Evolutionary conservation across 2,888 invertebrate genomes (phyloP).

Genomic region (Amphipyra tragopoginis): DNA sequence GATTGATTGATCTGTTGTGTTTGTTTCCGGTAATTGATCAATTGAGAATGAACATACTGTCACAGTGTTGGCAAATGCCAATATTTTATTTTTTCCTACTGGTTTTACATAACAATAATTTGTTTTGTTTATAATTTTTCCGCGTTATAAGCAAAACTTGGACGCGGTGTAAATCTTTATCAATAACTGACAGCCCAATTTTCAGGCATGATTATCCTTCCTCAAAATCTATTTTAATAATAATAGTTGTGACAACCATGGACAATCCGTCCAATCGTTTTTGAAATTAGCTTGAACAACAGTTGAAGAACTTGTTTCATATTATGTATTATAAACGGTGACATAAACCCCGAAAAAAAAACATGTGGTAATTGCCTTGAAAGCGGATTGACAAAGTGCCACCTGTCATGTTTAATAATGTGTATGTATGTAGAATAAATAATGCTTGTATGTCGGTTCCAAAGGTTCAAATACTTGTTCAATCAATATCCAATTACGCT

Average conservation of each 20-base stretch:
- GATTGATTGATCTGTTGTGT: no score
- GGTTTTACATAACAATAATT: no score
- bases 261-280: constrained; percentile 1
- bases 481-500: constrained; percentile 31
- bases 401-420: constrained; percentile 30
- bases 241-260: constrained; percentile 2
- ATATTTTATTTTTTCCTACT: no score
- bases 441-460: constrained; percentile 19
- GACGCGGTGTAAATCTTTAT: neutral
- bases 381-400: constrained; percentile 24
- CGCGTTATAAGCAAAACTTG: neutral
- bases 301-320: neutral
- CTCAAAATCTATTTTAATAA: neutral
- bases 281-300: neutral
- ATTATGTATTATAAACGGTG: constrained; percentile 18
- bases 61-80: no score
- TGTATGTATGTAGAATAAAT: constrained; percentile 19
- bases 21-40: no score
- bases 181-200: neutral
- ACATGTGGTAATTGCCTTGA: constrained; percentile 6
- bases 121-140: no score
- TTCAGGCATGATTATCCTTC: neutral
- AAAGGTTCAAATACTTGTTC: constrained; percentile 37
- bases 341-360: constrained; percentile 23
- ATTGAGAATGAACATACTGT: no score